phyloP scores from a whole-genome alignment of 2,888 invertebrate genomes.

The Drosophila lacicola region DNA sequence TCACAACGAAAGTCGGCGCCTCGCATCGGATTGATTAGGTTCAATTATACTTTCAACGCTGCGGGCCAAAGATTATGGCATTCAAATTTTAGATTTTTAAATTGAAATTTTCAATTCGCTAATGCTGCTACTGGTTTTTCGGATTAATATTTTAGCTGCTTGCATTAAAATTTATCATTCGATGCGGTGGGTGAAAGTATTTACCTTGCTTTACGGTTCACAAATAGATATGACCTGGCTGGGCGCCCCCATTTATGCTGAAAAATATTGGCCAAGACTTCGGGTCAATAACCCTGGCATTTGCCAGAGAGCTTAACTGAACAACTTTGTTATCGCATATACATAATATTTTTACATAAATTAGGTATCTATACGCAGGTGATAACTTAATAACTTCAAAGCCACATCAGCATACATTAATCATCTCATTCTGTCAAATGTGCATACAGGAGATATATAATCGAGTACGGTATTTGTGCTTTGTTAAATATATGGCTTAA shows the following conservation, averaged over 20 bases:
- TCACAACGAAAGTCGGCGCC: conserved; percentile 56
- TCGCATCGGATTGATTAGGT: conserved; percentile 28
- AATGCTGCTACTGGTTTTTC: conserved; percentile 64
- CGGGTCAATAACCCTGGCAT: conserved; percentile 26
- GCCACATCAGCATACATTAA: neutral
- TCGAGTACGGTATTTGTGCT: no score
- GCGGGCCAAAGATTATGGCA: conserved; percentile 48
- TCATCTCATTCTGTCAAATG: neutral
- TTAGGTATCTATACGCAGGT: conserved; percentile 15
- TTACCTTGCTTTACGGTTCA: conserved; percentile 15
- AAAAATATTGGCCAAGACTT: conserved; percentile 2
- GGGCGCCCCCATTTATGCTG: conserved; percentile 1
- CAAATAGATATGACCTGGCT: conserved; percentile 19
- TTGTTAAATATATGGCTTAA: no score
- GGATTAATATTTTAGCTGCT: conserved; percentile 22
- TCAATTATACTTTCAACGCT: conserved; percentile 43
- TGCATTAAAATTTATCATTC: conserved; percentile 50
- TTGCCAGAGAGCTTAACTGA: neutral
- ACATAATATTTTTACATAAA: conserved; percentile 35
- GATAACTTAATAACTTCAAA: conserved; percentile 22
- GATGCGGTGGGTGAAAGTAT: conserved; percentile 66
- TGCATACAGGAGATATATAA: neutral
- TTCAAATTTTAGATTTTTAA: conserved; percentile 54
- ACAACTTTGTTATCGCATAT: conserved; percentile 35
- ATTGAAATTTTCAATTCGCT: conserved; percentile 41